Base-by-base conservation (phyloP, 2,797 vertebrate species). In the Triplophysa yarkandensis region DNA sequence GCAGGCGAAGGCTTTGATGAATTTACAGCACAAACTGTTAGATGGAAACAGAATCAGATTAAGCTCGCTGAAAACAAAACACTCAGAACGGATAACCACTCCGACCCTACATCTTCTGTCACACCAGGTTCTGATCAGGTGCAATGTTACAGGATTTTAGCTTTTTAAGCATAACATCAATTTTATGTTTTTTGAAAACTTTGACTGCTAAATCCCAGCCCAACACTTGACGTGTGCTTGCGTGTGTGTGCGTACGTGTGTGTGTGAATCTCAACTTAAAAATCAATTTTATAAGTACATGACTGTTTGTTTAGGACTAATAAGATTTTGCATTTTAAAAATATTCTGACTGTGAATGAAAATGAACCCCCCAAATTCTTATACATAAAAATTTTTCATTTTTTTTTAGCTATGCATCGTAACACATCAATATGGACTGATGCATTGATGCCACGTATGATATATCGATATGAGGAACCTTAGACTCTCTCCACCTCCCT, bases 11-110 rank as follows among this genome's bases (percentile, higher is more conserved):
- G n/a, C n/a, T n/a, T n/a, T n/a, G n/a, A n/a, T n/a, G n/a, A 55
- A 28, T 30, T 27, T 19, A 64, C 44, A 52, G 70, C 70, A 72
- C 70, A 64, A 72, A 28, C 4, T 23, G 11, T 16, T 19, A 23
- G 16, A 23, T 44, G 21, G 57, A 11, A 48, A 46, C 68, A 48
- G 19, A 32, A 58, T 19, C 19, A 71, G 68, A 21, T 1, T n/a
- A n/a, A n/a, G 27, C 68, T 60, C 27, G 30, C 19, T 34, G 27
- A 28, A 55, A 25, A 55, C 52, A 14, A 27, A 60, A 60, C 25
- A 44, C 27, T 48, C 17, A 0, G 57, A 57, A 10, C 23, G 7
- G 36, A 28, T 27, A 55, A 7, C 11, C 4, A 27, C n/a, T 43
- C 4, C 25, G 4, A 70, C 28, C 8, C 28, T 25, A 3, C 25